Evolutionary conservation across 2,113 vertebrate species (phyloP).

Genomic region (Vidua macroura): DNA sequence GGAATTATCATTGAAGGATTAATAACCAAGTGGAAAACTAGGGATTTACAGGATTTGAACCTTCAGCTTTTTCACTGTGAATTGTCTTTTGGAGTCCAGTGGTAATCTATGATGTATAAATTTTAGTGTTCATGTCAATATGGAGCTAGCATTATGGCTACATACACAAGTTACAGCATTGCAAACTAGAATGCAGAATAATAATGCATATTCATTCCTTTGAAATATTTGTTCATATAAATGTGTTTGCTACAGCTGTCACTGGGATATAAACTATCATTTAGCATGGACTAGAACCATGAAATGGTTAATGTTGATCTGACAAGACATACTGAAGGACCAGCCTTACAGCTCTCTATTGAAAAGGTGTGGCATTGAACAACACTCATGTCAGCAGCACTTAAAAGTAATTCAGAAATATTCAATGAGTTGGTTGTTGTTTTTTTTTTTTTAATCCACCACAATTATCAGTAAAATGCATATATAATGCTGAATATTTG

Average conservation of each 20-base stretch:
- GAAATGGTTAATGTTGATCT: not conserved
- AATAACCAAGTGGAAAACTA: not conserved
- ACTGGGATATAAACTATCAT: not conserved
- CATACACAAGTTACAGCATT: not conserved
- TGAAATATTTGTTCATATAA: not conserved
- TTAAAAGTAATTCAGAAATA: not conserved
- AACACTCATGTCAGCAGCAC: not conserved
- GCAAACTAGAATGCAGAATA: not conserved
- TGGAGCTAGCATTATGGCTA: not conserved
- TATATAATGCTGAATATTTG: not conserved
- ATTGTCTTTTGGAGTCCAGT: not conserved
- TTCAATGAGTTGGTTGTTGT: not conserved
- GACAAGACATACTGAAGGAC: not conserved
- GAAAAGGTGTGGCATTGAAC: not conserved
- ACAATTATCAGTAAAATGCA: not conserved
- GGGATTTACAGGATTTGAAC: not conserved
- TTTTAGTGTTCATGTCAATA: not conserved
- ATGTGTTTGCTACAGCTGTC: not conserved
- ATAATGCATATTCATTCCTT: not conserved
- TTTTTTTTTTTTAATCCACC: not conserved
- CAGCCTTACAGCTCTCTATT: not conserved
- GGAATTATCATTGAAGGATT: not conserved
- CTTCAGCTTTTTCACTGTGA: not conserved
- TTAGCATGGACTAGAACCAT: not conserved
- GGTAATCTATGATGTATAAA: not conserved